These are phyloP conservation scores for Xylophagus ater DNA, from an alignment of 2,888 invertebrate species.

Conservation along the genomic window DNA sequence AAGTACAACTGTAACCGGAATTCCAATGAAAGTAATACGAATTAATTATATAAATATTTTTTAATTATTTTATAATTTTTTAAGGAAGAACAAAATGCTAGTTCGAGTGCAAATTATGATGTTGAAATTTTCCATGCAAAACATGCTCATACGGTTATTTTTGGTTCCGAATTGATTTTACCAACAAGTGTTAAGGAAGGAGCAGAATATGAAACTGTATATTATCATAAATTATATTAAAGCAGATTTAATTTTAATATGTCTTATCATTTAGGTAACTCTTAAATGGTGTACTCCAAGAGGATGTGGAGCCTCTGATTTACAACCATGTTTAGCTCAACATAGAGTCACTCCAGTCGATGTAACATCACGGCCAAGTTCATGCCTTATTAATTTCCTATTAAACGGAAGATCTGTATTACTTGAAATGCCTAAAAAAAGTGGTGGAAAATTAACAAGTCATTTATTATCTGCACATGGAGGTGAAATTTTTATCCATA, in stretches of 20 bases:
- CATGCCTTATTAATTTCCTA: conserved; percentile 95
- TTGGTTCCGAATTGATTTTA: conserved; percentile 50
- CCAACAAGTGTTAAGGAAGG: conserved; percentile 57
- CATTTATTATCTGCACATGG: conserved; percentile 90
- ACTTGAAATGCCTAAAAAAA: conserved; percentile 78
- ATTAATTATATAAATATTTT: too few relatives aligned
- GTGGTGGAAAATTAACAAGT: conserved; percentile 77
- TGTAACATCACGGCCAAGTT: conserved; percentile 92
- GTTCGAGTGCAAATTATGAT: conserved; percentile 96
- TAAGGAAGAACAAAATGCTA: conserved; percentile 89
- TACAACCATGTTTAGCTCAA: conserved; percentile 72
- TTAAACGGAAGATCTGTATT: conserved; percentile 86
- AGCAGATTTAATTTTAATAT: conserved; percentile 7
- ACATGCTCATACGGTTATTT: conserved; percentile 71
- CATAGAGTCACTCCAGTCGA: conserved; percentile 91
- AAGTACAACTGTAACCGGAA: conserved; percentile 94
- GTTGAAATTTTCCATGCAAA: conserved; percentile 91
- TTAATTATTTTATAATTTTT: too few relatives aligned
- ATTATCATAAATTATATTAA: conserved; percentile 1
- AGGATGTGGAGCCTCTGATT: conserved; percentile 68
- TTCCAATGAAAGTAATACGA: conserved; percentile 95
- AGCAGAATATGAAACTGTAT: conserved; percentile 61
- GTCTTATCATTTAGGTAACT: conserved; percentile 53
- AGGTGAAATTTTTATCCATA: conserved; percentile 92
- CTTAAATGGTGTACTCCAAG: conserved; percentile 96